Evolutionary conservation across 2,113 vertebrate species (phyloP).

Genomic region (Andinoacara biseriatus): DNA sequence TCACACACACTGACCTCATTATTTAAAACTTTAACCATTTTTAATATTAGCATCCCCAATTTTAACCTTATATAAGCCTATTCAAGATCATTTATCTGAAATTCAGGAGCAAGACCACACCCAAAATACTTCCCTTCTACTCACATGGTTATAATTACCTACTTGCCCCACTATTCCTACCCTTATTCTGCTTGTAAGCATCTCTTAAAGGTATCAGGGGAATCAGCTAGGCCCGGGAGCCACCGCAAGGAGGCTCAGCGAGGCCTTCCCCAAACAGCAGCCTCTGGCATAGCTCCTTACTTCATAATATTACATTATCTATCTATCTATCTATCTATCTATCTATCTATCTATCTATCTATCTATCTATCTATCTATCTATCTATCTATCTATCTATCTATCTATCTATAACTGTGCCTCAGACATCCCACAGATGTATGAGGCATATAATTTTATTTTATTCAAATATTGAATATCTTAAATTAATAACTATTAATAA

Average conservation of each 20-base stretch:
- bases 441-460: not conserved
- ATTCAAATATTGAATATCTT: slow-evolving; percentile 8
- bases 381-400: no score
- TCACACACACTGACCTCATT: not conserved
- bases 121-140: not conserved
- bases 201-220: not conserved
- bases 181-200: not conserved
- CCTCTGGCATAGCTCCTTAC: not conserved
- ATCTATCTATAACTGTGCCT: no score
- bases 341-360: no score
- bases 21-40: not conserved
- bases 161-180: not conserved
- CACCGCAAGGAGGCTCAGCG: not conserved
- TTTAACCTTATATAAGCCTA: not conserved
- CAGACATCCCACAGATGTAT: not conserved
- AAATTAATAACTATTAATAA: not conserved
- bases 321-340: no score
- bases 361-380: no score
- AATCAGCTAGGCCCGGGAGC: not conserved
- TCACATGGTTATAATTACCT: not conserved
- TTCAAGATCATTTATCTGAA: not conserved
- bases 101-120: not conserved
- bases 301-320: not conserved
- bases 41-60: not conserved
- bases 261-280: not conserved